Evolutionary conservation across 2,888 invertebrate species (phyloP), one percentile per base, ranked within the genome.

Genomic region (Ophion costatus): DNA sequence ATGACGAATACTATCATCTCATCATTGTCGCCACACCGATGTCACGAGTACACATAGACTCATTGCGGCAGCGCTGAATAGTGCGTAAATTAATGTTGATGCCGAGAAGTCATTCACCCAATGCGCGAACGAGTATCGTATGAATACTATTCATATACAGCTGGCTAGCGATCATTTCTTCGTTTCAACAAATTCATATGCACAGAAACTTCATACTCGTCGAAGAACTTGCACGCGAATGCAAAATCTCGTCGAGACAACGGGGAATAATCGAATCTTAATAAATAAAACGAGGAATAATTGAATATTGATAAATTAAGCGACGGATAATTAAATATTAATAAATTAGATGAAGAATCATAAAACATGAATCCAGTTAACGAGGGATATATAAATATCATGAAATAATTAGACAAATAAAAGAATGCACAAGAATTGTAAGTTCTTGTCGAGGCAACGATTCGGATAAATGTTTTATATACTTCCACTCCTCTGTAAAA

Each of bases 101-200:
- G 74, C 80, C 76, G 79, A 84, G 84, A 83, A 90, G 91, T 92
- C 92, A 90, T 92, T 92, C 90, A 91, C 90, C 92, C 89, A 89
- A 82, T 80, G 81, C 78, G 81, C 81, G 73, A 80, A 73, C 66
- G 77, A 61, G 56, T 63, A 45, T 63, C 20, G 9, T 64, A 11
- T 20, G 33, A 75, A 73, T 74, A 74, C 38, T 38, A 71, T n/a
- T 24, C 59, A 45, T 63, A 20, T 66, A 24, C 22, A 33, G 64
- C 42, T 20, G 70, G 11, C n/a, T 22, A 63, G 10, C 42, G n/a
- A 67, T 29, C 56, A 45, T 66, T 82, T 75, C 20, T 38, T 56
- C 22, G 29, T 57, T 45, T 59, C 56, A 80, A 69, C 61, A 73
- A 73, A 63, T 29, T 42, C 22, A 56, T 38, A 42, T 22, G 9